Conservation (phyloP, 2,888 invertebrate genomes). For the Tiliacea aurago region DNA sequence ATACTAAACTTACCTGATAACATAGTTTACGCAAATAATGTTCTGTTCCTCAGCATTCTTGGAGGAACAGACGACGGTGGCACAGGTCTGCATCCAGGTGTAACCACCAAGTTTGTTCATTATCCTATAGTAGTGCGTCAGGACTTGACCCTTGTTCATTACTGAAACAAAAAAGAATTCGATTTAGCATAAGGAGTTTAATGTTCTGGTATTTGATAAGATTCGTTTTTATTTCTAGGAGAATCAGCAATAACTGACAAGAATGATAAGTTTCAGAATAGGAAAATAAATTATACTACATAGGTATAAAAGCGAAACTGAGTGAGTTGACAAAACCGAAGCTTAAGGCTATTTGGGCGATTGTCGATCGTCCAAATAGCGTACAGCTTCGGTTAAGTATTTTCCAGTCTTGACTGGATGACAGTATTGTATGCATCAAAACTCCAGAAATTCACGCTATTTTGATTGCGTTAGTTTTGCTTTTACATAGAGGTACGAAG, state of each 20-base stretch:
- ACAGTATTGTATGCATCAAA: not conserved
- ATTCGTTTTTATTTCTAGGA: not conserved
- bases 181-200: not conserved
- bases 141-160: conserved; percentile 98
- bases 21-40: conserved; percentile 99
- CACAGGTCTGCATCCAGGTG: conserved; percentile 99
- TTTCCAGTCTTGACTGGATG: not conserved
- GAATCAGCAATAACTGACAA: not conserved
- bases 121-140: conserved; percentile 98
- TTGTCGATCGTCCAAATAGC: not conserved
- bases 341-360: not conserved
- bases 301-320: not conserved
- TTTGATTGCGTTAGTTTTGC: not conserved
- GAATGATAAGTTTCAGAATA: not conserved
- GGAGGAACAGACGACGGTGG: conserved; percentile 98
- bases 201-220: not conserved
- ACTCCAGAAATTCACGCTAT: not conserved
- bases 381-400: not conserved
- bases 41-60: conserved; percentile 99
- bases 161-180: conserved; percentile 91
- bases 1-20: conserved; percentile 94
- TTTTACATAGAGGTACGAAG: not conserved
- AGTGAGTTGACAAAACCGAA: not conserved
- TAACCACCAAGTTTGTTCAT: conserved; percentile 99
- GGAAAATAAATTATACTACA: too few species aligned